A percentile compares a stretch with the other conserved stretches of the same genome.
These are phyloP conservation scores for Pandemis corylana DNA, from an alignment of 2,888 invertebrate genomes.

Conservation along the genomic window DNA sequence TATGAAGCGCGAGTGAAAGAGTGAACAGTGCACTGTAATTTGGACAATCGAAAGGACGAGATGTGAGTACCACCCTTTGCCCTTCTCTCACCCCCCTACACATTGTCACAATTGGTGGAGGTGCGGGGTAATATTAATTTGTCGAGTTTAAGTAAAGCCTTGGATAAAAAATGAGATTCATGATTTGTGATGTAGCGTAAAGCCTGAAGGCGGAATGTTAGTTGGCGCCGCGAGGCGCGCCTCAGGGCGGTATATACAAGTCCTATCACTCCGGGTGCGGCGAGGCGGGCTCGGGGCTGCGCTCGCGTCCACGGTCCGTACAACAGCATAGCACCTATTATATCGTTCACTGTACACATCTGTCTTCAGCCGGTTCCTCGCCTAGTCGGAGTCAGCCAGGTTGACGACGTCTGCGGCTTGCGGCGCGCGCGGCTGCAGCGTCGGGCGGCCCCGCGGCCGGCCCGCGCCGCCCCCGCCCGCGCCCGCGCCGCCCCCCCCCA, in stretches of 20 bases:
- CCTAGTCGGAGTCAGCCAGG: constrained; percentile 59
- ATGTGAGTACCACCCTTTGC: too few relatives aligned
- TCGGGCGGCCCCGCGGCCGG: constrained; percentile 61
- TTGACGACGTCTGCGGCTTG: constrained; percentile 68
- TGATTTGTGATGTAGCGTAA: constrained; percentile 76
- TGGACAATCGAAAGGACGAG: too few relatives aligned
- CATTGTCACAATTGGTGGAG: too few relatives aligned
- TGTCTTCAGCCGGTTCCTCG: constrained; percentile 49
- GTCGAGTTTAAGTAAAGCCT: constrained; percentile 16
- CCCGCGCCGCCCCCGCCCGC: constrained; percentile 41
- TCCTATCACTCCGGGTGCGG: constrained; percentile 34
- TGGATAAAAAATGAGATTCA: constrained; percentile 71
- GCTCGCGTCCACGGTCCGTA: constrained; percentile 39
- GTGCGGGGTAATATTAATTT: background rate
- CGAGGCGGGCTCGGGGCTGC: constrained; percentile 13
- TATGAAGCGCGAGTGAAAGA: too few relatives aligned
- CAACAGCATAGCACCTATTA: constrained; percentile 75
- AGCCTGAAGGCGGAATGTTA: constrained; percentile 69
- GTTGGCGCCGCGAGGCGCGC: background rate
- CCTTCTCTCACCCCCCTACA: too few relatives aligned
- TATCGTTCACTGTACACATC: constrained; percentile 77
- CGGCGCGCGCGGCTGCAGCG: constrained; percentile 55
- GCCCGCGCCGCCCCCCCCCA: constrained; percentile 29
- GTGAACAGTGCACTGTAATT: too few relatives aligned
- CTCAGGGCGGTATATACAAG: constrained; percentile 40